Conservation (phyloP, 92 coral and sea anemone species). For the Epizoanthus illoricatus region DNA sequence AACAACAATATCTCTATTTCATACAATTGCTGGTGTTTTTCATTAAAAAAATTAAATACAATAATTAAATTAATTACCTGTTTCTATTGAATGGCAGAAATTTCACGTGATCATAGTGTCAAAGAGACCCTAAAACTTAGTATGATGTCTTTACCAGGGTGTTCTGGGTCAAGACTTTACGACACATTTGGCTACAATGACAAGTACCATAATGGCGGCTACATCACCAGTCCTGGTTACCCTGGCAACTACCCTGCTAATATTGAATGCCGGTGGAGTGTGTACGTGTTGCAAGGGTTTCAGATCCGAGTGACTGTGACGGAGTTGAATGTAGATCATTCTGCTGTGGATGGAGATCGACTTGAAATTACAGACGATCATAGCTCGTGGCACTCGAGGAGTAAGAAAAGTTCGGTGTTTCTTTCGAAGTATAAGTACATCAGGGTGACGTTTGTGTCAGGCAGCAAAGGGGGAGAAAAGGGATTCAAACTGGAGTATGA, state of each 20-base stretch:
- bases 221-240: slow-evolving; percentile 59
- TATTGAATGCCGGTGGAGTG: slow-evolving; percentile 65
- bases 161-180: slow-evolving; percentile 38
- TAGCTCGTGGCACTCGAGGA: slow-evolving; percentile 10
- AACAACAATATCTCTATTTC: too few relatives aligned
- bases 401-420: slow-evolving; percentile 41
- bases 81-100: too few relatives aligned
- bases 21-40: too few relatives aligned
- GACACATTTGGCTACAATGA: slow-evolving; percentile 73
- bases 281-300: slow-evolving; percentile 56
- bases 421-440: slow-evolving; percentile 40
- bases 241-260: slow-evolving; percentile 53
- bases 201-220: slow-evolving; percentile 60
- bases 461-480: slow-evolving; percentile 8
- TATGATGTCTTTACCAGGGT: slow-evolving; percentile 41
- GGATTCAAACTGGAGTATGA: slow-evolving; percentile 60
- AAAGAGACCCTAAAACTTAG: too few relatives aligned
- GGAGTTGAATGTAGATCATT: slow-evolving; percentile 35
- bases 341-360: slow-evolving; percentile 4
- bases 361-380: slow-evolving; percentile 35
- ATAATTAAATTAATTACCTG: too few relatives aligned
- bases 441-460: slow-evolving; percentile 50
- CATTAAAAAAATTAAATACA: too few relatives aligned
- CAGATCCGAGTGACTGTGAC: slow-evolving; percentile 34
- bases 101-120: too few relatives aligned